Base-by-base conservation (phyloP, 2,888 invertebrate species). In the Odontocerum albicorne region DNA sequence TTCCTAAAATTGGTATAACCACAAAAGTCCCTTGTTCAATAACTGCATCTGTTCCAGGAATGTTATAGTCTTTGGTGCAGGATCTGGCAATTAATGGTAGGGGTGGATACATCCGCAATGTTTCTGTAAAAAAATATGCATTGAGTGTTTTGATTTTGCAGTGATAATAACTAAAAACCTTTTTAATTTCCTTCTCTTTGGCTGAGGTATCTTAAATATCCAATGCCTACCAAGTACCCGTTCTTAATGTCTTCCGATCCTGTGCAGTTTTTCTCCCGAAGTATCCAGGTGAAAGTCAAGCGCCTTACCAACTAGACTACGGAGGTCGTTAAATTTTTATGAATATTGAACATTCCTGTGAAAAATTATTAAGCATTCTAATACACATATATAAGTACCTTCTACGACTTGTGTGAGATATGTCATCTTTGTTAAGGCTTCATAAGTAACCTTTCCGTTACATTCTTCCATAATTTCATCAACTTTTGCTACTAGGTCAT, bases 321-420 rank as follows among this genome's bases (percentile, higher is more conserved):
- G n/a, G n/a, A n/a, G n/a, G n/a, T n/a, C n/a, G n/a, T n/a, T n/a
- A n/a, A n/a, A n/a, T n/a, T n/a, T n/a, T n/a, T n/a, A n/a, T n/a
- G n/a, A n/a, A n/a, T n/a, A n/a, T n/a, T n/a, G n/a, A n/a, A n/a
- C n/a, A n/a, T n/a, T n/a, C n/a, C n/a, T n/a, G n/a, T n/a, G n/a
- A n/a, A n/a, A n/a, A n/a, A n/a, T n/a, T n/a, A n/a, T n/a, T n/a
- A n/a, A n/a, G n/a, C n/a, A n/a, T n/a, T n/a, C n/a, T n/a, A n/a
- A n/a, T n/a, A n/a, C n/a, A n/a, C n/a, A n/a, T n/a, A n/a, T 27
- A 27, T 27, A 27, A 22, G 58, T 62, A 78, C 78, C 79, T 39
- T 64, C 65, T 1, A 79, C 63, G 4, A 76, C 72, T 63, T 72
- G 70, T 43, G 75, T 73, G 55, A 80, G 60, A 62, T 77, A 80